Evolutionary conservation across 2,113 vertebrate genomes (phyloP).

Genomic region (Sciurus niger): DNA sequence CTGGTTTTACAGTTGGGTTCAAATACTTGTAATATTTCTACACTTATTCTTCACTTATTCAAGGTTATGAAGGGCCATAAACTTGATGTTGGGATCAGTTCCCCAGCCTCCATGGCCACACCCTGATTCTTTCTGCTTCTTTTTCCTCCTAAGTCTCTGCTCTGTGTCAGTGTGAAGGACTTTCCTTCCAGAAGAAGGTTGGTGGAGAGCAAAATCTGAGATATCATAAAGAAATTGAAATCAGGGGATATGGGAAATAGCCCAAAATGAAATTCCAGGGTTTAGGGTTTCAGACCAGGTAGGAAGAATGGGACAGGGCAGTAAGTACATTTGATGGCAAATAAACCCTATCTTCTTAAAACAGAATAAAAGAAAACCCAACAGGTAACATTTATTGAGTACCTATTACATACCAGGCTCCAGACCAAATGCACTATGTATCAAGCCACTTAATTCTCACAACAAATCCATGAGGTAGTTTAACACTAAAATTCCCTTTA

Average conservation of each 20-base stretch:
- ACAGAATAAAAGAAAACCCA: neutral
- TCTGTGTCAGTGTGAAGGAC: neutral
- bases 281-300: neutral
- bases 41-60: neutral
- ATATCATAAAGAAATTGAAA: slow-evolving; percentile 27
- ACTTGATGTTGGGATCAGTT: neutral
- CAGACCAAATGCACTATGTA: neutral
- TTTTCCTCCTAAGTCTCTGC: neutral
- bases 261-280: slow-evolving; percentile 22
- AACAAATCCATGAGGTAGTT: neutral
- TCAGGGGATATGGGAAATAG: neutral
- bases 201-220: neutral
- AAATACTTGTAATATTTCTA: neutral
- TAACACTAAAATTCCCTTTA: neutral
- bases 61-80: neutral
- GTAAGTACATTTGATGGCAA: neutral
- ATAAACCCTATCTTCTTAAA: neutral
- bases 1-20: neutral
- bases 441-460: neutral
- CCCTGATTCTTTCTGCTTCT: neutral
- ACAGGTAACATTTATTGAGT: neutral
- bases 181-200: slow-evolving; percentile 46
- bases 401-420: neutral
- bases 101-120: neutral
- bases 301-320: neutral